Percentiles rank a stretch among this genome's conserved stretches.
Conservation (phyloP, 2,888 invertebrate species). For the Uropetala carovei region DNA sequence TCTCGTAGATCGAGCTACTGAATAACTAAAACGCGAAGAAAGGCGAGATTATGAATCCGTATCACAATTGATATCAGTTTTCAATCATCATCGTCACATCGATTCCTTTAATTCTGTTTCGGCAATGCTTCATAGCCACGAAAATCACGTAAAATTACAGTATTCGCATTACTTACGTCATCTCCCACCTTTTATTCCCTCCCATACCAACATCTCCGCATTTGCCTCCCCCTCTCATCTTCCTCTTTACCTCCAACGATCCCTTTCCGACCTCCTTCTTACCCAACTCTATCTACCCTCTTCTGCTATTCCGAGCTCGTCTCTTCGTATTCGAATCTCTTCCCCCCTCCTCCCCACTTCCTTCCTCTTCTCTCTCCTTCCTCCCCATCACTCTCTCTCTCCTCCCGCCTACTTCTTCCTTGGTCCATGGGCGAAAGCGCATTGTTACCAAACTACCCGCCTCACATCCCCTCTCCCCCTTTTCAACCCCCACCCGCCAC, state of each 20-base stretch:
- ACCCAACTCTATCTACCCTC: not conserved
- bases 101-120: too few relatives aligned
- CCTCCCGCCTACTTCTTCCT: not conserved
- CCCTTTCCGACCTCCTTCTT: not conserved
- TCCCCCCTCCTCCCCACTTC: not conserved
- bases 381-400: not conserved
- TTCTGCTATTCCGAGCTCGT: not conserved
- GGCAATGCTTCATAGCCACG: too few relatives aligned
- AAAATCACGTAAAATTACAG: too few relatives aligned
- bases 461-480: not conserved
- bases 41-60: too few relatives aligned
- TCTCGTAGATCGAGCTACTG: too few relatives aligned
- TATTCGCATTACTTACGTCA: not conserved
- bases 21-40: too few relatives aligned
- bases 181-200: not conserved
- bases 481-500: not conserved
- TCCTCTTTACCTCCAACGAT: not conserved
- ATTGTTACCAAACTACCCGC: conserved; percentile 11
- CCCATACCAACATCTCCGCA: not conserved
- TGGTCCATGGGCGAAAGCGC: not conserved
- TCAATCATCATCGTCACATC: too few relatives aligned
- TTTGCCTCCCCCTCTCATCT: not conserved
- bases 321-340: not conserved
- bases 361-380: not conserved
- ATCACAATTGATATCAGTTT: too few relatives aligned